Evolutionary conservation across 2,888 invertebrate species (phyloP), one percentile per base, ranked within the genome.

Genomic region (Callyntrura guangdongensis): DNA sequence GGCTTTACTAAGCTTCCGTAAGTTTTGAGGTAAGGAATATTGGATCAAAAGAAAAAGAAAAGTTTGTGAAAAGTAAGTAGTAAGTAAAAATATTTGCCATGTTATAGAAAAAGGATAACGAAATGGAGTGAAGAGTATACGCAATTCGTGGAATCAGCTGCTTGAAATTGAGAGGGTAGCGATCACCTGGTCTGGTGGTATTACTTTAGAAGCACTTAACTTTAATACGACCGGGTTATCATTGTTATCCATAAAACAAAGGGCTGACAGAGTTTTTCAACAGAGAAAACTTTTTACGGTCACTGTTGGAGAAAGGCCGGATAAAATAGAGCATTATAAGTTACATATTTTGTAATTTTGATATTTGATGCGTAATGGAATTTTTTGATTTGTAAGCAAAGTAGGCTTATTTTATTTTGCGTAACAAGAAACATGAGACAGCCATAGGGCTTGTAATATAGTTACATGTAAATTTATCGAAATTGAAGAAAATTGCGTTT

Each of bases 401-500:
- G 36, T 36, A 0, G 17, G 22, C 22, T 64, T 59, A 20, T 59
- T 11, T 53, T 36, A 36, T 36, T 36, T 36, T 4, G 59, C 3
- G 59, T 17, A 61, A 17, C 1, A n/a, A 53, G 14, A 53, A 11
- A 53, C 53, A 53, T 2, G 61, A 25, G 14, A 69, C 72, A 72
- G n/a, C 11, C 25, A 61, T 49, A 74, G 2, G 6, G 49, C 74
- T 74, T 49, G 74, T 74, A n/a, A n/a, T n/a, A n/a, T 74, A 27
- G 72, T 14, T 69, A 59, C 59, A 53, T 11, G 36, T 45, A 74
- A 85, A 85, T 74, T 85, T 72, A 72, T 74, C 36, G 59, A 85
- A 85, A 85, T 85, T 59, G 74, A 47, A n/a, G 22, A 69, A 61
- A 84, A 84, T 84, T 84, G 84, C 72, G n/a, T 47, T 27, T 9